phyloP scores from a whole-genome alignment of 2,888 invertebrate genomes.

The Crioceris asparagi region DNA sequence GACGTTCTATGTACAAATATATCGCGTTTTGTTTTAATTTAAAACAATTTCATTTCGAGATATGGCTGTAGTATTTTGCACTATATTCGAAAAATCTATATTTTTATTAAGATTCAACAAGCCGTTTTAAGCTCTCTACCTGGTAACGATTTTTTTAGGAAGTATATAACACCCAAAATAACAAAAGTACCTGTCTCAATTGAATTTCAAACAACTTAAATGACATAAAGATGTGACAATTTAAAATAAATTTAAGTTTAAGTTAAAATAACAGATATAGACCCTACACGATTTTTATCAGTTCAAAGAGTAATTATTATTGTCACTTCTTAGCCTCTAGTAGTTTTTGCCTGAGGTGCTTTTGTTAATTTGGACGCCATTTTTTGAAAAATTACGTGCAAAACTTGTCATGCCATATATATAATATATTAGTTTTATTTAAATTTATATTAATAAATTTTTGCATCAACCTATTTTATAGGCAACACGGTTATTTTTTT shows the following conservation, averaged over 20 bases:
- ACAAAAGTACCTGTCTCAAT: neutral
- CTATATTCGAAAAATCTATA: conserved; percentile 10
- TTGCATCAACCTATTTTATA: conserved; percentile 14
- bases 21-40: conserved; percentile 26
- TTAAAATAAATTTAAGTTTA: too few species aligned
- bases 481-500: conserved; percentile 18
- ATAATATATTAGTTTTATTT: conserved; percentile 7
- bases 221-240: too few species aligned
- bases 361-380: too few species aligned
- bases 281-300: too few species aligned
- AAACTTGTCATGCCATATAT: conserved; percentile 16
- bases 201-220: too few species aligned
- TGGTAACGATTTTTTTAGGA: conserved; percentile 13
- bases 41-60: conserved; percentile 22
- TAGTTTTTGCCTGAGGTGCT: neutral
- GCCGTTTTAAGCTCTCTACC: conserved; percentile 20
- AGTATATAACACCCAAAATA: neutral
- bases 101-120: conserved; percentile 20
- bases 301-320: conserved; percentile 2
- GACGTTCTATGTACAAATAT: conserved; percentile 21
- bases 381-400: conserved; percentile 17
- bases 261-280: too few species aligned
- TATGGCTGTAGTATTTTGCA: conserved; percentile 24
- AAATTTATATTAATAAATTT: conserved; percentile 8
- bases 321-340: neutral